Evolutionary conservation across 2,888 invertebrate genomes (phyloP).

Genomic region (Lagria hirta): DNA sequence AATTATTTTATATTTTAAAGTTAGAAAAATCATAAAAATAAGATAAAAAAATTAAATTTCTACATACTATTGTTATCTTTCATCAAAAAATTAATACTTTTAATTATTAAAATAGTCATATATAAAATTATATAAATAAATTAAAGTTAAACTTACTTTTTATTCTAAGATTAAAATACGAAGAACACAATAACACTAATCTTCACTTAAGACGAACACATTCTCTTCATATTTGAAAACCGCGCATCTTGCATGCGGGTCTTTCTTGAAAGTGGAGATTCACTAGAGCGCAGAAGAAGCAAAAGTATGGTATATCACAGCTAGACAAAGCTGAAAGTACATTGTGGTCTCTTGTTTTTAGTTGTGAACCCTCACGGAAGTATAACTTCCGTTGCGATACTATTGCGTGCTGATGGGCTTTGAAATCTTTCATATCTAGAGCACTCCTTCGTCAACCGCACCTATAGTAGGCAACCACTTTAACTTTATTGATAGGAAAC

Average conservation of each 20-base stretch:
- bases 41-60: too few relatives aligned
- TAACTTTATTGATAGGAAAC: too few relatives aligned
- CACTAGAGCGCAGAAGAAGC: slow-evolving; percentile 15
- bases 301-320: slow-evolving; percentile 25
- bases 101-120: too few relatives aligned
- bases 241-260: slow-evolving; percentile 15
- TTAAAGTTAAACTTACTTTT: too few relatives aligned
- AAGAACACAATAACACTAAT: neutral
- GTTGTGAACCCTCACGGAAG: slow-evolving; percentile 38
- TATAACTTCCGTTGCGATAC: slow-evolving; percentile 38
- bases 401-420: slow-evolving; percentile 25
- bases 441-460: slow-evolving; percentile 15
- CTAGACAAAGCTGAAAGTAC: slow-evolving; percentile 18
- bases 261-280: slow-evolving; percentile 2
- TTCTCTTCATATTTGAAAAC: too few relatives aligned
- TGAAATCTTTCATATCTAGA: slow-evolving; percentile 21
- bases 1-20: too few relatives aligned
- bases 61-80: too few relatives aligned
- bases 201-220: slow-evolving; percentile 1
- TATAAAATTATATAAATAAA: too few relatives aligned
- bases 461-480: slow-evolving; percentile 12
- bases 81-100: too few relatives aligned
- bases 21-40: too few relatives aligned
- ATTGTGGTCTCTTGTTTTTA: slow-evolving; percentile 22
- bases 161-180: too few relatives aligned